These are phyloP conservation scores for Microtus oregoni DNA, from an alignment of 2,113 vertebrate species.

Conservation along the genomic window DNA sequence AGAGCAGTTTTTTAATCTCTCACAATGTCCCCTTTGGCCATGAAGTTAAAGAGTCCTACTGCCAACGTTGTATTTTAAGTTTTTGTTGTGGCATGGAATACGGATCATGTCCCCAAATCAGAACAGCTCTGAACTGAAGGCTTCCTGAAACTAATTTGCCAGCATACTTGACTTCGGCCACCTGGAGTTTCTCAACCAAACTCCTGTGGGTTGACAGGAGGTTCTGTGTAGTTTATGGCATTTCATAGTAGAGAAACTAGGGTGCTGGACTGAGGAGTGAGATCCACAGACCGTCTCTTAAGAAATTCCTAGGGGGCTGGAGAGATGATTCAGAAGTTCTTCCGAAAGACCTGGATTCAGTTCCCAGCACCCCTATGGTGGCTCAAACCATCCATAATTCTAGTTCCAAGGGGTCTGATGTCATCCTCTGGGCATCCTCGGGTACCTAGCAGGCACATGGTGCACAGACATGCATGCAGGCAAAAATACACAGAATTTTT, in stretches of 20 bases:
- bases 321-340: background rate
- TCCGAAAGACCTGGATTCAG: background rate
- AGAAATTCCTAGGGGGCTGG: background rate
- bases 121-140: background rate
- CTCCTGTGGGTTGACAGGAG: too few species aligned
- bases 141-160: background rate
- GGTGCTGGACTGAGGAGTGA: fast-evolving
- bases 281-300: background rate
- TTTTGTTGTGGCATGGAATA: background rate
- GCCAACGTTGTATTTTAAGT: background rate
- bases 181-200: background rate
- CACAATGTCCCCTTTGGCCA: too few species aligned
- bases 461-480: background rate
- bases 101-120: background rate
- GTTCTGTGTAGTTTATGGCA: fast-evolving
- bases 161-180: fast-evolving
- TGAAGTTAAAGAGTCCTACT: background rate
- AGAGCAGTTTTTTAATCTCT: too few species aligned
- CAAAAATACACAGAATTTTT: background rate
- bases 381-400: background rate
- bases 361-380: background rate
- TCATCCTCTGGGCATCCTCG: background rate
- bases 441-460: background rate
- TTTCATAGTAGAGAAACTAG: background rate
- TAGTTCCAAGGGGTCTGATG: background rate